Percentiles rank a stretch among this genome's conserved stretches.
Evolutionary conservation across 2,888 invertebrate species (phyloP).

Genomic region (Pemphredon lugubris): DNA sequence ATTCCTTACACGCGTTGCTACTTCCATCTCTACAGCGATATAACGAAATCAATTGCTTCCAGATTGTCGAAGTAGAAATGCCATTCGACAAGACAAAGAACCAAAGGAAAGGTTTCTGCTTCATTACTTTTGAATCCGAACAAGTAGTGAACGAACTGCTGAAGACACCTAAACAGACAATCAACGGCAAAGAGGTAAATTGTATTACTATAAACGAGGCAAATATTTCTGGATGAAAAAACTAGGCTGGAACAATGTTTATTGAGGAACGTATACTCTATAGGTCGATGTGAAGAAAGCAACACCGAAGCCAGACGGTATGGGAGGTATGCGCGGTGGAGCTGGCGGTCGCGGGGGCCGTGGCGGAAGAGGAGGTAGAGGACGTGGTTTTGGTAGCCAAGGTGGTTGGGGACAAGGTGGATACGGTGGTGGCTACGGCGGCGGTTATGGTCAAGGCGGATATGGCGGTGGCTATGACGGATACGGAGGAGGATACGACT

Average conservation of each 20-base stretch:
- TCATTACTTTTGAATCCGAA: constrained; percentile 98
- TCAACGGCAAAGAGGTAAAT: constrained; percentile 94
- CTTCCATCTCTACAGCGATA: not conserved
- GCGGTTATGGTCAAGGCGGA: constrained; percentile 86
- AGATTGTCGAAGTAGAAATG: constrained; percentile 98
- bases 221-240: too few relatives aligned
- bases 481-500: constrained; percentile 88
- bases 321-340: constrained; percentile 85
- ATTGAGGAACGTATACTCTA: constrained; percentile 30
- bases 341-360: constrained; percentile 86
- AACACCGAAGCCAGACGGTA: constrained; percentile 93
- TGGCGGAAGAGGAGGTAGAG: constrained; percentile 85
- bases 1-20: too few relatives aligned
- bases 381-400: constrained; percentile 81
- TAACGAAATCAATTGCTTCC: constrained; percentile 30
- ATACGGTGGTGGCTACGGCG: constrained; percentile 85
- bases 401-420: constrained; percentile 84
- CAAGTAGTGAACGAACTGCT: constrained; percentile 95
- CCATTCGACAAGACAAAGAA: constrained; percentile 98
- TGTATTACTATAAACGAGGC: too few relatives aligned
- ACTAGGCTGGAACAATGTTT: too few relatives aligned
- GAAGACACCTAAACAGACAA: constrained; percentile 95
- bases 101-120: constrained; percentile 98
- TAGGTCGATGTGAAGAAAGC: constrained; percentile 97
- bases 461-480: constrained; percentile 89